These are phyloP conservation scores for Zaprionus tsacasi DNA, from an alignment of 1,140 invertebrate genomes.

Conservation along the genomic window DNA sequence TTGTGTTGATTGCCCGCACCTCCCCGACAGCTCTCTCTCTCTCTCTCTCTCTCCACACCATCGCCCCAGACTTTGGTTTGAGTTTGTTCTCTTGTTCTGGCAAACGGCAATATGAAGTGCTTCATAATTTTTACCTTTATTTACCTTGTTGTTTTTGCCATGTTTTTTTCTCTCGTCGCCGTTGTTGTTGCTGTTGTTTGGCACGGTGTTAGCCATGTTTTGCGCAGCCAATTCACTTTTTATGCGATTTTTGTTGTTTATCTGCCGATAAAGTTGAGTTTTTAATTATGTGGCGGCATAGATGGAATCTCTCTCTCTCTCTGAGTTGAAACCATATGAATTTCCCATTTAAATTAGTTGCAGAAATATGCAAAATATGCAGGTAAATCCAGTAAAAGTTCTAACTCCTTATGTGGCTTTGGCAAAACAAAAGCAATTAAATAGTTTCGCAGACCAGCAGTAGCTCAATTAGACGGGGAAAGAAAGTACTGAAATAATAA, in stretches of 20 bases:
- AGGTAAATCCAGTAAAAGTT: background rate
- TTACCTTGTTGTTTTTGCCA: conserved; percentile 64
- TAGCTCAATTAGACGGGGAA: background rate
- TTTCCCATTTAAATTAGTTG: conserved; percentile 25
- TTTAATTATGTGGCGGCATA: conserved; percentile 71
- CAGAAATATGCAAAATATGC: conserved; percentile 9
- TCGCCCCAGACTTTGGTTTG: conserved; percentile 59
- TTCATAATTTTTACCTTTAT: conserved; percentile 79
- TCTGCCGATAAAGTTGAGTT: conserved; percentile 72
- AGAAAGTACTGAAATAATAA: background rate
- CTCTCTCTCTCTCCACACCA: too few species aligned
- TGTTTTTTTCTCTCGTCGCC: background rate
- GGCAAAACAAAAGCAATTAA: conserved; percentile 5
- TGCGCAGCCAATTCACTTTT: conserved; percentile 28
- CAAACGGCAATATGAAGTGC: conserved; percentile 66
- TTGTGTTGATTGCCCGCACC: conserved; percentile 75
- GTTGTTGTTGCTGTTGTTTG: conserved; percentile 40
- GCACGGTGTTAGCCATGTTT: conserved; percentile 47
- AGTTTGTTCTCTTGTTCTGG: conserved; percentile 55
- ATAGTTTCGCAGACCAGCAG: background rate
- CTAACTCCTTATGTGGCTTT: background rate
- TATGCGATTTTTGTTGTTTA: conserved; percentile 32
- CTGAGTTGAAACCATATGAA: conserved; percentile 29
- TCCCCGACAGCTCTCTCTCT: background rate
- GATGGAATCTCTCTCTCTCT: background rate